Evolutionary conservation across 2,888 invertebrate species (phyloP).

Genomic region (Drosophila vallismaia): DNA sequence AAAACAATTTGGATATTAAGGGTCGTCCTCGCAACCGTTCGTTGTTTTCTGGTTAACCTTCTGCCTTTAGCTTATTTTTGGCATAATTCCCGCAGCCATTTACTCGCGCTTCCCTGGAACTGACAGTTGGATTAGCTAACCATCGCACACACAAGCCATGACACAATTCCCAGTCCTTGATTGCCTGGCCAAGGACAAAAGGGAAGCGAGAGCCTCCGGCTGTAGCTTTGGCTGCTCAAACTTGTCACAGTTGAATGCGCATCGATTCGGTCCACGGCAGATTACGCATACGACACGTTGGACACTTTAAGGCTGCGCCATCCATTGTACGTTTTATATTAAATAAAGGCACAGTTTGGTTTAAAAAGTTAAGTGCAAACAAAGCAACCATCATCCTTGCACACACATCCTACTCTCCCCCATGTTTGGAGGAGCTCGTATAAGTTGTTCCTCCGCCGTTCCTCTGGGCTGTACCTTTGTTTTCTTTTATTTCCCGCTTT

Average conservation of each 20-base stretch:
- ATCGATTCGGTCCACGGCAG: slow-evolving; percentile 39
- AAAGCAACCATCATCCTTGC: slow-evolving; percentile 26
- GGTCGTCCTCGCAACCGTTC: too few species aligned
- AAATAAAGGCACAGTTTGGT: slow-evolving; percentile 56
- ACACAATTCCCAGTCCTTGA: slow-evolving; percentile 58
- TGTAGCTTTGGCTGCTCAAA: slow-evolving; percentile 17
- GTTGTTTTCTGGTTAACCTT: slow-evolving; percentile 26
- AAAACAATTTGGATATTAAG: too few species aligned
- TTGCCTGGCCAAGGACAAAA: slow-evolving; percentile 48
- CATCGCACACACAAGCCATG: slow-evolving; percentile 54
- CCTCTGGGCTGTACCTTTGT: slow-evolving; percentile 30
- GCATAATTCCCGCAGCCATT: slow-evolving; percentile 68
- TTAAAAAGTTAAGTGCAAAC: slow-evolving; percentile 56
- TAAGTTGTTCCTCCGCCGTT: slow-evolving; percentile 29
- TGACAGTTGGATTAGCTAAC: slow-evolving; percentile 70
- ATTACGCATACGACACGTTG: slow-evolving; percentile 72
- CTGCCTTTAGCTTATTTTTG: slow-evolving; percentile 46
- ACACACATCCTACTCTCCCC: slow-evolving; percentile 29
- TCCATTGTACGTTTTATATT: slow-evolving; percentile 38
- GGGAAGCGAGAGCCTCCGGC: slow-evolving; percentile 14
- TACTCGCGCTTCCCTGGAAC: slow-evolving; percentile 54
- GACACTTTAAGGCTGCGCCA: slow-evolving; percentile 56
- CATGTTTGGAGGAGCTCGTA: slow-evolving; percentile 45
- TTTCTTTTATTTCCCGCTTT: slow-evolving; percentile 23
- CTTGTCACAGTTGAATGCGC: slow-evolving; percentile 38